Conservation (phyloP, 1,140 invertebrate species). For the Dendrolimus punctatus region DNA sequence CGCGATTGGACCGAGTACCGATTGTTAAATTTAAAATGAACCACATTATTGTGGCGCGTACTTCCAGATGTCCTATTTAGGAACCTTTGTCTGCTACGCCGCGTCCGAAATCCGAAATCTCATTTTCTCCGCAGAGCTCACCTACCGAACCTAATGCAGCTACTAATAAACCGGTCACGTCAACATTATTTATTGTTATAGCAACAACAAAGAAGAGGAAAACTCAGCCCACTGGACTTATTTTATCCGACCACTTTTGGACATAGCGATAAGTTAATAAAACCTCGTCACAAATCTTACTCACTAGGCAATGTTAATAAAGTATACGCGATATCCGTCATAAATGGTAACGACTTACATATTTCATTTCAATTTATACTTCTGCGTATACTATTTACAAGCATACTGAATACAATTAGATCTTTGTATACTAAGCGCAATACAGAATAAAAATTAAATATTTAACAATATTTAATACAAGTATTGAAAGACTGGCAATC, state of each 20-base stretch:
- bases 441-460: no score
- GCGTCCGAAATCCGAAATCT: constrained; percentile 35
- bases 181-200: constrained; percentile 63
- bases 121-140: constrained; percentile 30
- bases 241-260: constrained; percentile 30
- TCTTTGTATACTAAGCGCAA: no score
- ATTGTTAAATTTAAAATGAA: constrained; percentile 36
- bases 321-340: no score
- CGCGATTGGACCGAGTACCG: constrained; percentile 32
- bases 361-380: no score
- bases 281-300: no score
- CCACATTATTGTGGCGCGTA: constrained; percentile 28
- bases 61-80: constrained; percentile 26
- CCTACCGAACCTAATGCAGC: constrained; percentile 42
- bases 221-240: constrained; percentile 30
- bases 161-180: constrained; percentile 64
- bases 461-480: no score
- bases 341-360: no score
- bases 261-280: neutral
- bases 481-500: no score
- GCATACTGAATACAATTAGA: no score
- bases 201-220: constrained; percentile 50
- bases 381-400: no score
- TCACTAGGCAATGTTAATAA: no score
- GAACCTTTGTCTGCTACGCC: constrained; percentile 27